phyloP scores from a whole-genome alignment of 1,140 invertebrate genomes.

The Dreissena rostriformis region DNA sequence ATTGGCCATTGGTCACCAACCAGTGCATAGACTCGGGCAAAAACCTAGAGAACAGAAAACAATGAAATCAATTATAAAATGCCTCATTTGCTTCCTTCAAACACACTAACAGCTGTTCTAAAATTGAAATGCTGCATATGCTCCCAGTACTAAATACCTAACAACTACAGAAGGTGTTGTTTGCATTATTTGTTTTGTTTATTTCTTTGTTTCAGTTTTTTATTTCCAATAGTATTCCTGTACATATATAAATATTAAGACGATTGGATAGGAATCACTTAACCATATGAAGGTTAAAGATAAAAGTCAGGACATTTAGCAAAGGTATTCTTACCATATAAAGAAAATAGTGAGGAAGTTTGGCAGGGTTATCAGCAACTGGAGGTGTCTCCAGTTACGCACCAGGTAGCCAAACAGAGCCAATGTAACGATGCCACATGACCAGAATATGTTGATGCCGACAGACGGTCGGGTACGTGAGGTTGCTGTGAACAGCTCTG shows the following conservation, averaged over 20 bases:
- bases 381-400: constrained; percentile 82
- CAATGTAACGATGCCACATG: constrained; percentile 79
- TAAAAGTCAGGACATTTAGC: no score
- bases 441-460: constrained; percentile 79
- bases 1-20: constrained; percentile 70
- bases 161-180: no score
- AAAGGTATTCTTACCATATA: constrained; percentile 78
- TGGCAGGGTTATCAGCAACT: constrained; percentile 81
- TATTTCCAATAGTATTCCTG: no score
- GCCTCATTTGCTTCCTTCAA: no score
- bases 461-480: constrained; percentile 82
- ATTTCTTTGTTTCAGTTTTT: no score
- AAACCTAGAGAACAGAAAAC: constrained; percentile 66
- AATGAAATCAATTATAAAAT: constrained; percentile 15
- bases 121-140: no score
- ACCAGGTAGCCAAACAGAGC: constrained; percentile 80
- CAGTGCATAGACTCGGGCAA: constrained; percentile 77
- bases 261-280: no score
- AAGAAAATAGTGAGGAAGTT: constrained; percentile 80
- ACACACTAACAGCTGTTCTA: no score
- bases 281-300: no score
- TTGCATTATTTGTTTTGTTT: no score
- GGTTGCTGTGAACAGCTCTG: constrained; percentile 83
- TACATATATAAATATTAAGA: no score
- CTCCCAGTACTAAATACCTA: no score